These are phyloP conservation scores for Anabacerthia variegaticeps DNA, from an alignment of 2,797 vertebrate genomes.

Conservation along the genomic window DNA sequence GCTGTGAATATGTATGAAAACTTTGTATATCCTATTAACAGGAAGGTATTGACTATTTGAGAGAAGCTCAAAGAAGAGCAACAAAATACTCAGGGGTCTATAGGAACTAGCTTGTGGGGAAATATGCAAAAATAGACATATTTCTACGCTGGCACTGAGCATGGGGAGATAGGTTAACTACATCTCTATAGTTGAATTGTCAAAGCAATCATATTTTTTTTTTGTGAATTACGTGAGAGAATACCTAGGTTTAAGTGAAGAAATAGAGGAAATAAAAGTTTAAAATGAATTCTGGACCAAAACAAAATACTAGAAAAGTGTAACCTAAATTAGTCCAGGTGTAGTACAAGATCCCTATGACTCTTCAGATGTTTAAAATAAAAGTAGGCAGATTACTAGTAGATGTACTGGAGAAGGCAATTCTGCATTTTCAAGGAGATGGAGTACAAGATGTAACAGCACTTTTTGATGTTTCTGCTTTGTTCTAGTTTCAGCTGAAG, in stretches of 20 bases:
- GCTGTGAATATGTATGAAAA: not conserved
- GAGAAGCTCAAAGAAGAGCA: not conserved
- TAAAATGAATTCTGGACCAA: not conserved
- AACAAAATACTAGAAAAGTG: not conserved
- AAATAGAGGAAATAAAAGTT: not conserved
- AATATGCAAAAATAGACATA: not conserved
- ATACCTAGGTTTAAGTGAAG: not conserved
- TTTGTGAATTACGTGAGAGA: not conserved
- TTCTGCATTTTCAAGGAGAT: not conserved
- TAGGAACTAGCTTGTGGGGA: not conserved
- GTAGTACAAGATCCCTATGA: rapidly evolving
- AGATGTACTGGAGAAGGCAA: not conserved
- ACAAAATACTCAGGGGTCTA: not conserved
- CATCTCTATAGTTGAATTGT: not conserved
- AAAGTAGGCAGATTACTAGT: not conserved
- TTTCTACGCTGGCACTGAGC: not conserved
- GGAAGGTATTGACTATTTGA: not conserved
- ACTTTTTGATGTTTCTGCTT: not conserved
- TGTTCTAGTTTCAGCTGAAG: not conserved
- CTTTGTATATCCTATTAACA: not conserved
- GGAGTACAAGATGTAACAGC: not conserved
- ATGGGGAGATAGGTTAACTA: not conserved
- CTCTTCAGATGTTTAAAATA: not conserved
- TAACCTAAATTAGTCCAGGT: not conserved
- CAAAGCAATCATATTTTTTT: not conserved